Evolutionary conservation across 2,113 vertebrate genomes (phyloP).

Genomic region (Excalfactoria chinensis): DNA sequence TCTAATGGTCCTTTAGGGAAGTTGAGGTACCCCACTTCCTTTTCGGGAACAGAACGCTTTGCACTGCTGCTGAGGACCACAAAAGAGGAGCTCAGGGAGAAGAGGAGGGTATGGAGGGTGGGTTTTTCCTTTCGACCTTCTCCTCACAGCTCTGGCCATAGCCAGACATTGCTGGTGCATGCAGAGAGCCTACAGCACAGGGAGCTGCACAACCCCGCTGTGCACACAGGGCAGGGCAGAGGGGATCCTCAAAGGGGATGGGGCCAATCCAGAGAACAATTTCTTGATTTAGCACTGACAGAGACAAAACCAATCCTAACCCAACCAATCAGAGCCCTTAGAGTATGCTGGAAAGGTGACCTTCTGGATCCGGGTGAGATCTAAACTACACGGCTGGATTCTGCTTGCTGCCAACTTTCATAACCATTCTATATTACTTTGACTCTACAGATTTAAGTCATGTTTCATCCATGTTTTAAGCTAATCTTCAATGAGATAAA

Average conservation of each 20-base stretch:
- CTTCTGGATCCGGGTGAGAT: not conserved
- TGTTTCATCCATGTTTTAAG: not conserved
- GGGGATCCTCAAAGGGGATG: not conserved
- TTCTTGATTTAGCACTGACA: not conserved
- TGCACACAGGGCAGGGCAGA: not conserved
- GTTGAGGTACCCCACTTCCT: slow-evolving; percentile 58
- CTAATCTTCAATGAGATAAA: not conserved
- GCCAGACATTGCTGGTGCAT: not conserved
- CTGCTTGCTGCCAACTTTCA: not conserved
- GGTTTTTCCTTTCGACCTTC: not conserved
- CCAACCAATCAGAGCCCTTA: not conserved
- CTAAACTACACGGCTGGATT: not conserved
- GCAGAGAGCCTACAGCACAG: not conserved
- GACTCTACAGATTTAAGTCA: not conserved
- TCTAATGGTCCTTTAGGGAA: slow-evolving; percentile 70
- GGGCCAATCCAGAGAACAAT: not conserved
- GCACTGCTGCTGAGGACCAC: not conserved
- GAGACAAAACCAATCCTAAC: not conserved
- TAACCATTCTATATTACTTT: not conserved
- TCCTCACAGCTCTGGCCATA: not conserved
- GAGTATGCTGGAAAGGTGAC: not conserved
- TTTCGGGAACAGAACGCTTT: slow-evolving; percentile 2
- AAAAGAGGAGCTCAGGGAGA: slow-evolving; percentile 11
- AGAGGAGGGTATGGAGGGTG: not conserved
- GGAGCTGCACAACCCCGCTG: not conserved